Evolutionary conservation across 2,888 invertebrate genomes (phyloP), one percentile per base, ranked within the genome.

Genomic region (Caenorhabditis sulstoni): DNA sequence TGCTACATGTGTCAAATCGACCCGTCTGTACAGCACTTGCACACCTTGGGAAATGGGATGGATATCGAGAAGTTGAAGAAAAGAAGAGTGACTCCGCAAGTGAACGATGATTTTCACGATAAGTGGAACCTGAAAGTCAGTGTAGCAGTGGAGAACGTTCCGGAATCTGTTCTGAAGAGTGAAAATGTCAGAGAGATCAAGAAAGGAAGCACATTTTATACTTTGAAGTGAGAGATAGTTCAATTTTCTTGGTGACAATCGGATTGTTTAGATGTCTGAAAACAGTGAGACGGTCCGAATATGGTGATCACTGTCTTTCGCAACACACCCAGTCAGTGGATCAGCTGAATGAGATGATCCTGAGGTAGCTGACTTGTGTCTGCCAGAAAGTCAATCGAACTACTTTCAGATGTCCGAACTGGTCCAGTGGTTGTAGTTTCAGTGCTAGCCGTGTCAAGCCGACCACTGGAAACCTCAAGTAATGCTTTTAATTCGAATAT

Each of bases 1-100:
- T 85, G 85, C 49, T 83, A 79, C 50, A 78, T 81, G 81, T 85
- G 85, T 44, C 85, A 83, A 57, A 66, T 82, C 12, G 85, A 84
- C 18, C 84, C 85, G 1, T 61, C 82, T 9, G 74, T 67, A 11
- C 85, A 85, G 55, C 85, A 85, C 41, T 74, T 85, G 14, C 85
- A 85, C 67, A 85, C 85, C 1, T 70, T 85, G 4, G 85, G 85
- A 8, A 84, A 82, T 50, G 81, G 82, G 41, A 45, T 18, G 8
- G 62, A 70, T 23, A 52, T 80, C n/a, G 70, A 58, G 37, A 67
- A 67, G 29, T 7, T 53, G 18, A 61, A 62, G 45, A 81, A 77
- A 22, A 50, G 57, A 58, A 45, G 81, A 49, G 73, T 59, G 20
- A 81, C 81, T n/a, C 47, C 59, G 3, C 53, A 73, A 55, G 47